phyloP scores from a whole-genome alignment of 2,113 vertebrate species.

The Elaphurus davidianus region DNA sequence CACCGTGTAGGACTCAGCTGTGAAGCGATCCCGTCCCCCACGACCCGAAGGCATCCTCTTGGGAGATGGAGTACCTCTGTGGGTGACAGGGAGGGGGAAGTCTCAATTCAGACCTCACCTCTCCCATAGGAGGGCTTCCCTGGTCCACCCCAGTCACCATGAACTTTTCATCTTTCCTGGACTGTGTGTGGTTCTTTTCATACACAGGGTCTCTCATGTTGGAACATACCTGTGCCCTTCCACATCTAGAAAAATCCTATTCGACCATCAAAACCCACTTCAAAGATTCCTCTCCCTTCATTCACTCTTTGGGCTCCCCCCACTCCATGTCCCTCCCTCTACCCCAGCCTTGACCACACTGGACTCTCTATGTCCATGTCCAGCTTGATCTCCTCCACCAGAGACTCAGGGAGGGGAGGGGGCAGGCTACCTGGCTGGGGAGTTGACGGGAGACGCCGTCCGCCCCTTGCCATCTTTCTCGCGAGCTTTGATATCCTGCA shows the following conservation, averaged over 20 bases:
- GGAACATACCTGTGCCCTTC: not conserved
- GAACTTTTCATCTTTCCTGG: not conserved
- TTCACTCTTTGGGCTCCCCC: not conserved
- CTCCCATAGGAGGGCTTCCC: not conserved
- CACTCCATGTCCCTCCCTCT: not conserved
- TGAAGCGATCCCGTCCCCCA: constrained; percentile 92
- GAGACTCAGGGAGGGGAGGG: not conserved
- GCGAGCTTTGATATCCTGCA: constrained; percentile 89
- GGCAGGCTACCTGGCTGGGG: constrained; percentile 89
- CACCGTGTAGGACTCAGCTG: constrained; percentile 96
- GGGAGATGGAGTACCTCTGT: constrained; percentile 91
- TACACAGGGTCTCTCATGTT: not conserved
- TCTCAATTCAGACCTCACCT: not conserved
- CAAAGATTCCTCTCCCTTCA: not conserved
- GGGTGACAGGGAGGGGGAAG: not conserved
- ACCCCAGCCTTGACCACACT: not conserved
- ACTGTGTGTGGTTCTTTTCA: not conserved
- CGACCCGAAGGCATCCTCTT: constrained; percentile 90
- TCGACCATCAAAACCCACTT: not conserved
- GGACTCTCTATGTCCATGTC: not conserved
- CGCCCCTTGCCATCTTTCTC: constrained; percentile 92
- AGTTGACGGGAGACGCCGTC: constrained; percentile 93
- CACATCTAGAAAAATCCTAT: not conserved
- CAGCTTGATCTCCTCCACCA: not conserved
- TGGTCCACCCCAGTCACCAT: not conserved